A percentile compares a stretch with the other conserved stretches of the same genome.
These are phyloP conservation scores for Notechis scutatus DNA, from an alignment of 2,113 vertebrate genomes.

Conservation along the genomic window DNA sequence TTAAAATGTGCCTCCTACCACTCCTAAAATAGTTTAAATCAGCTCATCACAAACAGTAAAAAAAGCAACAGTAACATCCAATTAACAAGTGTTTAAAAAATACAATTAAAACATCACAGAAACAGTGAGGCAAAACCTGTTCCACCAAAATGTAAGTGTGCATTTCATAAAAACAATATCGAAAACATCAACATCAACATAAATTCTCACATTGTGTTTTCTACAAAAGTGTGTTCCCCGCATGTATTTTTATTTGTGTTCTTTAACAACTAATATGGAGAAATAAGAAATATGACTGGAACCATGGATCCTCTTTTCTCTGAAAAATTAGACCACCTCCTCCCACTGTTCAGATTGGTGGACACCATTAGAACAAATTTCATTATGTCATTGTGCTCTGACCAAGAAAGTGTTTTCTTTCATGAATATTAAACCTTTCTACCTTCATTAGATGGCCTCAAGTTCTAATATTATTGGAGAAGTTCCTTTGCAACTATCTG, in stretches of 20 bases:
- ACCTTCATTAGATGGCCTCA: background rate
- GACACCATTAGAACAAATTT: background rate
- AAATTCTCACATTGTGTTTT: background rate
- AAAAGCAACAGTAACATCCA: background rate
- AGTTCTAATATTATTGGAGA: background rate
- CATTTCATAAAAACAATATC: background rate
- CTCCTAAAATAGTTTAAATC: background rate
- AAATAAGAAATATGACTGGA: background rate
- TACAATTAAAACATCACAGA: background rate
- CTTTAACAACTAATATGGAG: background rate
- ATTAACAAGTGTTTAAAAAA: background rate
- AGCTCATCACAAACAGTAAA: background rate
- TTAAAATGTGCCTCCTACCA: background rate
- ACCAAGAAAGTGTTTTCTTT: background rate
- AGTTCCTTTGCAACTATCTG: background rate
- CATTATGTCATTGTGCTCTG: background rate
- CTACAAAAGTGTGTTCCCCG: background rate
- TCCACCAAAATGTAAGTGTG: background rate
- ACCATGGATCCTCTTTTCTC: background rate
- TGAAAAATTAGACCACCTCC: background rate
- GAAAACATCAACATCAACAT: background rate
- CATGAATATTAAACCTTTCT: background rate
- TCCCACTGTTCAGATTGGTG: background rate
- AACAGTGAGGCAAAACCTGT: background rate
- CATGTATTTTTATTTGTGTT: background rate